phyloP scores from a whole-genome alignment of 2,797 vertebrate species.

The Helostoma temminkii region DNA sequence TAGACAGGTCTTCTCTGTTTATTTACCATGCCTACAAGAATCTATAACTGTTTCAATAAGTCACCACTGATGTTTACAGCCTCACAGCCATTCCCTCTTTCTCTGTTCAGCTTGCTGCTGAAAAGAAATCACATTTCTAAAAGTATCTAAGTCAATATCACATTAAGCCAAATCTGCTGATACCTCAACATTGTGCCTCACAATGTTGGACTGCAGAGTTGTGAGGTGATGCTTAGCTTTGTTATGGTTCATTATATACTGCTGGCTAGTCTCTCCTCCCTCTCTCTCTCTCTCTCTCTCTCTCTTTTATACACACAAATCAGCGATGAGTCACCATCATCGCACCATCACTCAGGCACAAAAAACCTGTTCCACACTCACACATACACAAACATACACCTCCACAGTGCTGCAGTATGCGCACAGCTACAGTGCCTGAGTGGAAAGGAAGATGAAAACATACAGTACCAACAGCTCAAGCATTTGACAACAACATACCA shows the following conservation, averaged over 20 bases:
- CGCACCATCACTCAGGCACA: slow-evolving; percentile 82
- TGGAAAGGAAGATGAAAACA: slow-evolving; percentile 66
- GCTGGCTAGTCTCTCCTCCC: slow-evolving; percentile 56
- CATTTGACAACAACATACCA: slow-evolving; percentile 45
- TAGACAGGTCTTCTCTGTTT: neutral
- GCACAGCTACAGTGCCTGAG: slow-evolving; percentile 65
- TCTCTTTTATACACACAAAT: slow-evolving; percentile 76
- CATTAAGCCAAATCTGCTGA: slow-evolving; percentile 55
- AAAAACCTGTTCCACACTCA: slow-evolving; percentile 78
- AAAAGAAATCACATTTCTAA: slow-evolving; percentile 1
- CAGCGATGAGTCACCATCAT: slow-evolving; percentile 85
- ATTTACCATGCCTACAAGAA: neutral
- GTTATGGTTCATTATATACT: slow-evolving; percentile 77
- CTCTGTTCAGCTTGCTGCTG: slow-evolving; percentile 1
- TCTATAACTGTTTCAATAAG: slow-evolving; percentile 7
- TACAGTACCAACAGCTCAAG: slow-evolving; percentile 52
- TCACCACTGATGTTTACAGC: neutral
- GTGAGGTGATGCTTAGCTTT: slow-evolving; percentile 52
- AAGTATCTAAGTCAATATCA: slow-evolving; percentile 49
- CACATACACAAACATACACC: slow-evolving; percentile 82
- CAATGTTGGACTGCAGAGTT: slow-evolving; percentile 61
- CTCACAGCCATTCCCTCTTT: neutral
- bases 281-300: slow-evolving; percentile 24
- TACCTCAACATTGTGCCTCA: slow-evolving; percentile 51
- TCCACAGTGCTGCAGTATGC: slow-evolving; percentile 83